A percentile compares a stretch with the other conserved stretches of the same genome.
Conservation (phyloP, 2,113 vertebrate genomes). For the Dendrocopos noguchii region DNA sequence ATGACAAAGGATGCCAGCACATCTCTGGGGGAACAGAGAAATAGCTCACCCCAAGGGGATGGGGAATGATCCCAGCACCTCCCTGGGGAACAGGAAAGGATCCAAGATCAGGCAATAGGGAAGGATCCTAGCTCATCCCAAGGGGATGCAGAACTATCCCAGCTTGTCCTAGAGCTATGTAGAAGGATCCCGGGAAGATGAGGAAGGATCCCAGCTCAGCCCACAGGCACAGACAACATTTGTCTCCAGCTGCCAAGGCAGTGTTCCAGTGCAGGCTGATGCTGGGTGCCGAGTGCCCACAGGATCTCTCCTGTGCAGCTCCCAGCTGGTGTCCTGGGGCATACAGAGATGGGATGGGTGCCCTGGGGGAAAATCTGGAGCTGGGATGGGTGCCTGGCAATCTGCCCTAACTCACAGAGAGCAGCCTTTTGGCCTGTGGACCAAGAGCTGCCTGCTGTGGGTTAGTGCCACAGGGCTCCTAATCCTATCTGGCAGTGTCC, state of each 20-base stretch:
- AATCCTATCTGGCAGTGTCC: neutral
- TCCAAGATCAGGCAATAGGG: neutral
- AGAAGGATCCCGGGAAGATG: accelerated
- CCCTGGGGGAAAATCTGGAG: neutral
- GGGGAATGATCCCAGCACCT: neutral
- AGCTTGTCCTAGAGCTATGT: neutral
- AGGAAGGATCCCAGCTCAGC: neutral
- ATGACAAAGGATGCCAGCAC: neutral
- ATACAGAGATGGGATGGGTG: neutral
- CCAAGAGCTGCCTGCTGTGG: neutral
- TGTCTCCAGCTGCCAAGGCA: neutral
- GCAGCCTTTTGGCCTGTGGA: neutral
- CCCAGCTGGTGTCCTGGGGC: neutral
- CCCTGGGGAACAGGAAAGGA: neutral
- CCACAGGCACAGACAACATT: accelerated
- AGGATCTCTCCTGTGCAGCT: neutral
- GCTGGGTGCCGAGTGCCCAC: accelerated
- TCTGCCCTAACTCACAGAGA: neutral
- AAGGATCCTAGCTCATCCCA: neutral
- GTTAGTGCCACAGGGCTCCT: neutral
- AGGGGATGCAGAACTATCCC: neutral
- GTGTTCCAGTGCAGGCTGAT: neutral
- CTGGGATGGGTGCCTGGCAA: neutral
- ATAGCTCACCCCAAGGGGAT: neutral
- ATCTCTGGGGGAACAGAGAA: neutral